Evolutionary conservation across 2,797 vertebrate species (phyloP), one percentile per base, ranked within the genome.

Genomic region (Takifugu ocellatus): DNA sequence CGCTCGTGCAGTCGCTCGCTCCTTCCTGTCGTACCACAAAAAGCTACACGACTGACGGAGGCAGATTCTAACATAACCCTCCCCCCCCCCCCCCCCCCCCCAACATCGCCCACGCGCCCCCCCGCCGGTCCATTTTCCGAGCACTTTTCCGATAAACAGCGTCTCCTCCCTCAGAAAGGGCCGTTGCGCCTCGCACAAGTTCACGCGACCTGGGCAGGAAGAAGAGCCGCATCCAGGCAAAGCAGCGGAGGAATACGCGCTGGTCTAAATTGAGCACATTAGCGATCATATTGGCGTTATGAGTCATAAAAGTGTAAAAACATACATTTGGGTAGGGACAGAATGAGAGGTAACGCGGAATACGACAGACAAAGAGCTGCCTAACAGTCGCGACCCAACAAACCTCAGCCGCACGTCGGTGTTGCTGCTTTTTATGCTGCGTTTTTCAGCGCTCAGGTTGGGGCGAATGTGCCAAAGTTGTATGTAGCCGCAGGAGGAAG

Each of bases 81-180:
- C 21, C 21, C 21, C 21, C 21, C 21, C 21, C 17, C 17, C 17
- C 79, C n/a, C 91, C 92, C 90, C 79, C 90, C 91, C 91, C 85
- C 79, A 85, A 88, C 84, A 59, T 88, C 91, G 89, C 92, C 92
- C 85, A 91, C 91, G 86, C 88, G 82, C 57, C 91, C 91, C 89
- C 87, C 85, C 85, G 84, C 77, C 78, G 65, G 80, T 66, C 71
- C 77, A 74, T 81, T 84, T 88, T 90, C 86, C 84, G 83, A 88
- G 75, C 75, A 70, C 75, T 87, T 89, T 39, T 89, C 86, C 83
- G 83, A 89, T 85, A 85, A 88, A 86, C 78, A 74, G 1, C 0
- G 51, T 74, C 49, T 79, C 59, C 43, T 59, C 25, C 31, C 21
- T 54, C 42, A 51, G 15, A 48, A 15, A 24, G 53, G 46, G 47